A percentile compares a stretch with the other conserved stretches of the same genome.
phyloP scores from a whole-genome alignment of 2,113 vertebrate species.

The Tragulus kanchil region DNA sequence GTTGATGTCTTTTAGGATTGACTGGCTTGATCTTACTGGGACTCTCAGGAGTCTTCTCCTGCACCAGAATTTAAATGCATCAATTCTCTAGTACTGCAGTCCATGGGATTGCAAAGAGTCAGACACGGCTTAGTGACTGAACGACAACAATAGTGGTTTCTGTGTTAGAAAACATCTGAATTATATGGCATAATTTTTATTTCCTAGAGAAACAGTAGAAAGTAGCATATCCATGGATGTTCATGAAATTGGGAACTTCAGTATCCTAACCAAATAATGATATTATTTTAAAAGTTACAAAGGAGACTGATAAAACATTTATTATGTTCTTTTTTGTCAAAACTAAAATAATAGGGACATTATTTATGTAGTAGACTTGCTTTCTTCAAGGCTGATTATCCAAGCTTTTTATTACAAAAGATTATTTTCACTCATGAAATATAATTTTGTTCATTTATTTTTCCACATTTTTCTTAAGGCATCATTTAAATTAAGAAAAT shows the following conservation, averaged over 20 bases:
- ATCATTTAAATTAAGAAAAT: not conserved
- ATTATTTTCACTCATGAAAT: slow-evolving; percentile 24
- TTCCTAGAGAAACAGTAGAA: not conserved
- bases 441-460: slow-evolving; percentile 1
- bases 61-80: not conserved
- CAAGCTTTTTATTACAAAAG: not conserved
- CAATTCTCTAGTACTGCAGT: not conserved
- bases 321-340: not conserved
- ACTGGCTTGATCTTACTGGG: not conserved
- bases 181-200: not conserved
- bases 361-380: not conserved
- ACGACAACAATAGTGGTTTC: not conserved
- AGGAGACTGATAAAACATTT: not conserved
- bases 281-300: slow-evolving; percentile 16
- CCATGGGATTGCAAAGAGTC: not conserved
- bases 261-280: not conserved
- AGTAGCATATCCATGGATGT: not conserved
- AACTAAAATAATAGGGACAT: not conserved
- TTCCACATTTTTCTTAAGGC: not conserved
- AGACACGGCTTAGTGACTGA: not conserved
- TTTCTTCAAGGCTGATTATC: not conserved
- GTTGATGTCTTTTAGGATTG: not conserved
- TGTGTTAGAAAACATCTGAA: not conserved
- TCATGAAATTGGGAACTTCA: not conserved
- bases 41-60: not conserved